Percentiles rank a stretch among this genome's conserved stretches.
phyloP scores from a whole-genome alignment of 2,888 invertebrate species.

The Hydraecia micacea region DNA sequence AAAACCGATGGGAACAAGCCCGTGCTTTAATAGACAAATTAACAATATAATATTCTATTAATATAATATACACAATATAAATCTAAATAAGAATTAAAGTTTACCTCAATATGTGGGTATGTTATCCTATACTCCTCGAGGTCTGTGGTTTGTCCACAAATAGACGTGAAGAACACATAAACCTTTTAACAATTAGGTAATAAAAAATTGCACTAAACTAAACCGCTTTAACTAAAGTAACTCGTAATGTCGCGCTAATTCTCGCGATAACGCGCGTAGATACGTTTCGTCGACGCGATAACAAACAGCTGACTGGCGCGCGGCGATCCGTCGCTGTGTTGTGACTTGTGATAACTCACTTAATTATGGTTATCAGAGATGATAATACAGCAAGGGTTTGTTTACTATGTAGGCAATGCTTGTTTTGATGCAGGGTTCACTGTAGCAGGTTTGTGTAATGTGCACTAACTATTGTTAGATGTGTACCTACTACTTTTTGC shows the following conservation, averaged over 20 bases:
- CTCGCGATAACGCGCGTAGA: slow-evolving; percentile 26
- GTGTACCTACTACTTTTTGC: not conserved
- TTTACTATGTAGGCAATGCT: not conserved
- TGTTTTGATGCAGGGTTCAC: not conserved
- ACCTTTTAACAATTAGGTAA: not conserved
- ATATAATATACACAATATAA: slow-evolving; percentile 19
- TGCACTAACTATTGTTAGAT: too few relatives aligned
- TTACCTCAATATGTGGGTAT: slow-evolving; percentile 43
- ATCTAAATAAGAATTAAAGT: slow-evolving; percentile 33
- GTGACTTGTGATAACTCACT: slow-evolving; percentile 29
- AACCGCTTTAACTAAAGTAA: too few relatives aligned
- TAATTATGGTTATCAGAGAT: not conserved
- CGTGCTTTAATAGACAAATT: slow-evolving; percentile 3
- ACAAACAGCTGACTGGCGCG: slow-evolving; percentile 68
- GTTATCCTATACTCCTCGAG: not conserved
- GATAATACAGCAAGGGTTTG: slow-evolving; percentile 6
- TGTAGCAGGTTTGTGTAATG: not conserved
- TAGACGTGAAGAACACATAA: not conserved
- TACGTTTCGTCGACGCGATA: slow-evolving; percentile 62
- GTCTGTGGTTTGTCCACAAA: slow-evolving; percentile 1
- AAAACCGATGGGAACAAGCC: slow-evolving; percentile 35
- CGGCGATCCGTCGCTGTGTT: slow-evolving; percentile 16
- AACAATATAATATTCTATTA: slow-evolving; percentile 27
- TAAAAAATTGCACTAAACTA: not conserved
- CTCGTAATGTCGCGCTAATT: not conserved